A percentile compares a stretch with the other conserved stretches of the same genome.
Evolutionary conservation across 2,113 vertebrate species (phyloP).

Genomic region (Colossoma macropomum): DNA sequence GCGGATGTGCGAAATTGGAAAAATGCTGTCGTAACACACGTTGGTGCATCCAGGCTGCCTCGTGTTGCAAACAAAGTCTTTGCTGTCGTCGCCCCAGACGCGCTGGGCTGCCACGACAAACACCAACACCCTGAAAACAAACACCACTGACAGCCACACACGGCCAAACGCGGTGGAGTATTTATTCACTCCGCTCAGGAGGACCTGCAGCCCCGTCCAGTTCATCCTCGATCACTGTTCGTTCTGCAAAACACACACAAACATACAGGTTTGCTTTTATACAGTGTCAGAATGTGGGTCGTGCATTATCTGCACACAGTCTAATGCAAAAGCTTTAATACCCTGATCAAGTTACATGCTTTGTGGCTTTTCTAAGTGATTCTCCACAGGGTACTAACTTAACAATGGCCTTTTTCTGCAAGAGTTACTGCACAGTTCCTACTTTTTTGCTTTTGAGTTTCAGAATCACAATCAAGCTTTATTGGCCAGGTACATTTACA

Average conservation of each 20-base stretch:
- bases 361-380: no score
- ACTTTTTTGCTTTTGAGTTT: no score
- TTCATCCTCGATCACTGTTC: slow-evolving; percentile 68
- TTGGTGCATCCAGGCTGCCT: slow-evolving; percentile 87
- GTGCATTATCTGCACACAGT: no score
- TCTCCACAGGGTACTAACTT: no score
- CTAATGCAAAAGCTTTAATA: no score
- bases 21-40: slow-evolving; percentile 90
- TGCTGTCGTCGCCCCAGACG: slow-evolving; percentile 92
- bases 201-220: slow-evolving; percentile 85
- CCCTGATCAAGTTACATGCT: no score
- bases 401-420: no score
- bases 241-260: slow-evolving; percentile 7
- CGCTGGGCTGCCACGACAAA: slow-evolving; percentile 92
- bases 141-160: slow-evolving; percentile 95
- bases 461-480: no score
- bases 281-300: no score
- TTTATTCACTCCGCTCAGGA: slow-evolving; percentile 90
- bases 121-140: slow-evolving; percentile 91
- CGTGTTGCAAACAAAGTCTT: slow-evolving; percentile 94
- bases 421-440: no score
- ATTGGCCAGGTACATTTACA: no score
- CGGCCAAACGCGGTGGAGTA: slow-evolving; percentile 92
- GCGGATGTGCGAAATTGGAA: slow-evolving; percentile 86
- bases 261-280: not conserved